A percentile compares a stretch with the other conserved stretches of the same genome.
Conservation (phyloP, 2,113 vertebrate genomes). For the Sphyrna mokarran region DNA sequence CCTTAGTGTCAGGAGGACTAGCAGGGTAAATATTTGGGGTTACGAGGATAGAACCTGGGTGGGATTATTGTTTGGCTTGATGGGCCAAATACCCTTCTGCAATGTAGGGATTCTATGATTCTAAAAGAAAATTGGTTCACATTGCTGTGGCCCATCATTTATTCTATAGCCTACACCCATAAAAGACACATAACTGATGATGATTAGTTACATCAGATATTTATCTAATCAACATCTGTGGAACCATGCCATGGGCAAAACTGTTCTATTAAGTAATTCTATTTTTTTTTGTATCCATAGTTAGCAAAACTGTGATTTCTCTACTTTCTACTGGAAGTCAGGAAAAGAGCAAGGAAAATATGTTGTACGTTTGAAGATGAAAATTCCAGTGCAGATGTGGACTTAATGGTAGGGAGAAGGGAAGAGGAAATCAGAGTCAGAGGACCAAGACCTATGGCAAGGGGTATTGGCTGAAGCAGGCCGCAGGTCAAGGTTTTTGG, state of each 20-base stretch:
- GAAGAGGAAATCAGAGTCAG: neutral
- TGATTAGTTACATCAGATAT: neutral
- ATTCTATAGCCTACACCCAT: neutral
- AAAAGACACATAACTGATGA: neutral
- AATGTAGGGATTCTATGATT: no score
- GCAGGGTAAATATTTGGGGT: no score
- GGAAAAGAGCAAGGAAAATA: no score
- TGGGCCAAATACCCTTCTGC: no score
- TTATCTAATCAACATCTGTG: neutral
- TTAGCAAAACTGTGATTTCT: neutral
- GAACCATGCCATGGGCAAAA: neutral
- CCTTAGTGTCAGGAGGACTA: no score
- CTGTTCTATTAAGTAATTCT: neutral
- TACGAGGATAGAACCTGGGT: no score
- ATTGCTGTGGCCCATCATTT: neutral
- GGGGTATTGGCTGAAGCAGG: neutral
- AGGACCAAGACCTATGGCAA: neutral
- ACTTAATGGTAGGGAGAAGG: neutral
- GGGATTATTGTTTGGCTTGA: no score
- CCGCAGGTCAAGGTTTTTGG: neutral
- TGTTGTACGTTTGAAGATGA: neutral
- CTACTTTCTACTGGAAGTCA: neutral
- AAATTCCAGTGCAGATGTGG: neutral
- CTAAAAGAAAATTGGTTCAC: neutral
- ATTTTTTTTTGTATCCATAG: neutral